A percentile compares a stretch with the other conserved stretches of the same genome.
Evolutionary conservation across 2,888 invertebrate species (phyloP).

Genomic region (Iselma pallidipennis): DNA sequence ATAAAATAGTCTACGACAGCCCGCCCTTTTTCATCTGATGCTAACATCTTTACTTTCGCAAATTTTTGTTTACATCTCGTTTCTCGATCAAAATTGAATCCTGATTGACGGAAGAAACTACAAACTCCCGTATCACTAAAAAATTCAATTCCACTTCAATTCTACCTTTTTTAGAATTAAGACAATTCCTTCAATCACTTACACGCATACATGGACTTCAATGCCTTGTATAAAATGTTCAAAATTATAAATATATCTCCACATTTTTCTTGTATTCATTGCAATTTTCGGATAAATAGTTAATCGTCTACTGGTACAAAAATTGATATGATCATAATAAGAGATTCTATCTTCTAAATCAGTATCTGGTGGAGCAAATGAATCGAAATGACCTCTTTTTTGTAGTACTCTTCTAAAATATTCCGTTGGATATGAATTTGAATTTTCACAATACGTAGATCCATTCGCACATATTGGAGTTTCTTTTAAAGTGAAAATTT

Average conservation of each 20-base stretch:
- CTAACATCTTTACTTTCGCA: conserved; percentile 1
- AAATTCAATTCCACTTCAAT: neutral
- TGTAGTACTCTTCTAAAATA: conserved; percentile 1
- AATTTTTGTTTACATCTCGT: conserved; percentile 11
- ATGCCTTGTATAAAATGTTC: conserved; percentile 11
- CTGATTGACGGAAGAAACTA: neutral
- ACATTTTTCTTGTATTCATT: neutral
- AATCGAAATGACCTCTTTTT: neutral
- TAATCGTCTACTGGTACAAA: neutral
- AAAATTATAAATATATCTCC: conserved; percentile 11
- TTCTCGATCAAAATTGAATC: neutral
- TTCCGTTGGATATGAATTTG: conserved; percentile 3
- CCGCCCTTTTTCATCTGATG: conserved; percentile 1
- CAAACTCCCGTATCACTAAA: conserved; percentile 3
- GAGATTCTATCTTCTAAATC: too few relatives aligned
- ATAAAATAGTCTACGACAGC: conserved; percentile 3
- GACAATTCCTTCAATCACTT: neutral
- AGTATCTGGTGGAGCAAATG: neutral
- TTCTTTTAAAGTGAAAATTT: too few relatives aligned
- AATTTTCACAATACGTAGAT: conserved; percentile 11
- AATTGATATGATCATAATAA: too few relatives aligned
- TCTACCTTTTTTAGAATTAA: too few relatives aligned
- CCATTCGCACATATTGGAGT: conserved; percentile 4
- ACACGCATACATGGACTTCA: conserved; percentile 5
- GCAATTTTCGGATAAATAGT: conserved; percentile 7